Conservation (phyloP, 2,113 vertebrate species). For the Bettongia penicillata region DNA sequence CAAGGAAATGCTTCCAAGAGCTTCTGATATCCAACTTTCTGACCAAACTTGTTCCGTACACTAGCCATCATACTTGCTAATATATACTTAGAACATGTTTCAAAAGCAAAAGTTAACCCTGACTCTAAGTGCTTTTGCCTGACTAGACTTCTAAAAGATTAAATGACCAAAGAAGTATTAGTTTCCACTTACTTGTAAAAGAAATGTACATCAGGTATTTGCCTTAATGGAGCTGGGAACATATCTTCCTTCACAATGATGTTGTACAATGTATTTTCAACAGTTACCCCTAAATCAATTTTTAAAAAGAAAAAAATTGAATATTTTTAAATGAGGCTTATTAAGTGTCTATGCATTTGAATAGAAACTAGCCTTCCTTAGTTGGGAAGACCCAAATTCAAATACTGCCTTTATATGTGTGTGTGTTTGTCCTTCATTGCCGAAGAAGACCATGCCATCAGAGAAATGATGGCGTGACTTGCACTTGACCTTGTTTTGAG, state of each 20-base stretch:
- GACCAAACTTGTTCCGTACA: not conserved
- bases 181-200: slow-evolving; percentile 92
- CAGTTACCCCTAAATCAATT: slow-evolving; percentile 87
- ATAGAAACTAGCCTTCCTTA: slow-evolving; percentile 24
- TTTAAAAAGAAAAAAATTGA: slow-evolving; percentile 55
- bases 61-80: not conserved
- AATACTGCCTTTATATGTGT: not conserved
- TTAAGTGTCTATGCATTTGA: slow-evolving; percentile 22
- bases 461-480: no score
- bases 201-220: slow-evolving; percentile 92
- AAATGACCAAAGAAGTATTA: not conserved
- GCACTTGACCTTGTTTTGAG: no score
- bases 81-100: not conserved
- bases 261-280: slow-evolving; percentile 86
- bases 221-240: slow-evolving; percentile 85
- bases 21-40: not conserved
- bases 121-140: not conserved
- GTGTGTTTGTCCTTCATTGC: no score
- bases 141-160: not conserved
- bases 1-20: not conserved
- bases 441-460: no score
- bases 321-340: slow-evolving; percentile 49
- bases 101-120: not conserved
- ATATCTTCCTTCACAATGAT: slow-evolving; percentile 87
- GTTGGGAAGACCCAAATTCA: not conserved